A percentile compares a stretch with the other conserved stretches of the same genome.
These are phyloP conservation scores for Etheostoma perlongum DNA, from an alignment of 2,797 vertebrate genomes.

Conservation along the genomic window DNA sequence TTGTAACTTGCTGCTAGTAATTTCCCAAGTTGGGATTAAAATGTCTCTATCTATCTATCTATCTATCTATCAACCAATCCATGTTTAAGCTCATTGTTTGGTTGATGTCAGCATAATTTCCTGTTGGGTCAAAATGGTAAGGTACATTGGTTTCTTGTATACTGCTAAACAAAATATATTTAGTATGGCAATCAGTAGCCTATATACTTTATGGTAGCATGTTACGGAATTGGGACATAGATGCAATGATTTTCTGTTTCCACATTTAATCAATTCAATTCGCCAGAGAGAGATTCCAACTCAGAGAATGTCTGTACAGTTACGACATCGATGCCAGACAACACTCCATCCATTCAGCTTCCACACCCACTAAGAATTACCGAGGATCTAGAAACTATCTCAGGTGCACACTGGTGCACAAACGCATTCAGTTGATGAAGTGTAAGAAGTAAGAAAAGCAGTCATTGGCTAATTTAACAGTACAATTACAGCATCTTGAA, in stretches of 20 bases:
- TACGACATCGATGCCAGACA: background rate
- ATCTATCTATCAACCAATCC: too few species aligned
- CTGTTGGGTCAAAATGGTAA: background rate
- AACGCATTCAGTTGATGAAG: background rate
- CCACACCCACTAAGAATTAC: background rate
- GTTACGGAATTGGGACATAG: too few species aligned
- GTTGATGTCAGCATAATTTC: background rate
- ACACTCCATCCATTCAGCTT: background rate
- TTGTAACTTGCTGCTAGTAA: too few species aligned
- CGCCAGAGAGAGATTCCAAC: too few species aligned
- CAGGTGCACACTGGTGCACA: too few species aligned
- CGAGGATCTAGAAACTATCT: background rate
- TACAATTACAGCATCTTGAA: background rate
- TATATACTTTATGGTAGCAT: too few species aligned
- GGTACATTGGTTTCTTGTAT: background rate
- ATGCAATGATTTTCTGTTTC: too few species aligned
- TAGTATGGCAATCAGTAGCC: background rate
- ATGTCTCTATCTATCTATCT: too few species aligned
- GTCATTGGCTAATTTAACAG: constrained; percentile 1
- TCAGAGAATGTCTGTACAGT: background rate
- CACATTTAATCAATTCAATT: background rate
- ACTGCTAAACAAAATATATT: background rate
- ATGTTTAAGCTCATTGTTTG: background rate
- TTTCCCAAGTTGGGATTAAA: too few species aligned
- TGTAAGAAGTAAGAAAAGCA: constrained; percentile 15